A percentile compares a stretch with the other conserved stretches of the same genome.
phyloP scores from a whole-genome alignment of 2,888 invertebrate genomes.

The Sinopyrophorus schimmeli region DNA sequence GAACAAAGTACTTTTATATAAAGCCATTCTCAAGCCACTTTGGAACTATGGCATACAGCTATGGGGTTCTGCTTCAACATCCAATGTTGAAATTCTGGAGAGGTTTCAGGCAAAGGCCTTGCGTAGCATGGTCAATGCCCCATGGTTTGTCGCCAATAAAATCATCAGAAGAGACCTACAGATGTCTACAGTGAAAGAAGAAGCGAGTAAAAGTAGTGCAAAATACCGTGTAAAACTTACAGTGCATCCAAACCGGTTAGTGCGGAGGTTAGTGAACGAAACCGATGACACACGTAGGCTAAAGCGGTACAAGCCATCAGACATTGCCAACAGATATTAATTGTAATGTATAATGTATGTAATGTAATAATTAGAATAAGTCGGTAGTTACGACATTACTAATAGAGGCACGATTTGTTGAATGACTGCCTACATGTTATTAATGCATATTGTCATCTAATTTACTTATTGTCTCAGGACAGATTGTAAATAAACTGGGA shows the following conservation, averaged over 20 bases:
- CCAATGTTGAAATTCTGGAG: slow-evolving; percentile 5
- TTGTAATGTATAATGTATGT: neutral
- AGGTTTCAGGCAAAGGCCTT: slow-evolving; percentile 3
- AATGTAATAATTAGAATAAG: slow-evolving; percentile 3
- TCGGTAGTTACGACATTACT: neutral
- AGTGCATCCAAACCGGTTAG: slow-evolving; percentile 10
- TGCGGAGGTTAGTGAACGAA: neutral
- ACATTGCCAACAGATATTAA: slow-evolving; percentile 3
- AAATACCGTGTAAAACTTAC: slow-evolving; percentile 3
- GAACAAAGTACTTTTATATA: slow-evolving; percentile 11
- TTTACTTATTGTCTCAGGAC: no score
- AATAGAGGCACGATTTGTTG: no score
- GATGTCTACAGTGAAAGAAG: slow-evolving; percentile 8
- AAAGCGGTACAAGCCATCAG: slow-evolving; percentile 5
- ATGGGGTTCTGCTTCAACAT: slow-evolving; percentile 1
- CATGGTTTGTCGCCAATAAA: slow-evolving; percentile 6
- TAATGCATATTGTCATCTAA: no score
- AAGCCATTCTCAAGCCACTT: slow-evolving; percentile 9
- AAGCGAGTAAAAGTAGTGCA: slow-evolving; percentile 2
- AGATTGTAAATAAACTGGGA: no score
- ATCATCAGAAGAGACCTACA: slow-evolving; percentile 8
- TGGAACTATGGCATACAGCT: slow-evolving; percentile 7
- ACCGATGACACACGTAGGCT: slow-evolving; percentile 4
- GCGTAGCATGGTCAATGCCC: slow-evolving; percentile 6
- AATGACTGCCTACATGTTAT: no score